Conservation (phyloP, 2,797 vertebrate genomes). For the Simalia tracyae region DNA sequence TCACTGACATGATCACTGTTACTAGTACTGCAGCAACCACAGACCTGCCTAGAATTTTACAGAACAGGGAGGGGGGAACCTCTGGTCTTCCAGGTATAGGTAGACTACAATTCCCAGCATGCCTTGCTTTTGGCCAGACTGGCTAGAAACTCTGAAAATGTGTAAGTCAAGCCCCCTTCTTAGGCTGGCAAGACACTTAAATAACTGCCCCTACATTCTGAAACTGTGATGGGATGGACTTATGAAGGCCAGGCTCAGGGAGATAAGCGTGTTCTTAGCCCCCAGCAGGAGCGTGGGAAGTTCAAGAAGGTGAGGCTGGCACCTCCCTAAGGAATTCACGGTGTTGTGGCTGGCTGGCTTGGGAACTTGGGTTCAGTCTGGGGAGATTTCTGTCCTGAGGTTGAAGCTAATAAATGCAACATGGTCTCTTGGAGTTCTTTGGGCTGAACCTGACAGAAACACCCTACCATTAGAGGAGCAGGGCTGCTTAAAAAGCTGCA, state of each 20-base stretch:
- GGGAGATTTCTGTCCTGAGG: no score
- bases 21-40: neutral
- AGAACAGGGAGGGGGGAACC: neutral
- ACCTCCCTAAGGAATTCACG: no score
- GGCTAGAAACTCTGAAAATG: neutral
- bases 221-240: no score
- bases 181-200: neutral
- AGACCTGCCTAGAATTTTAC: neutral
- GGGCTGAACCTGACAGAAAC: no score
- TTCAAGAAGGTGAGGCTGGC: no score
- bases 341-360: no score
- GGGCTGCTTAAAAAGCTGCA: neutral
- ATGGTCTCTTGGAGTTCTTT: no score
- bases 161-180: neutral
- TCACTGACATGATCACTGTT: neutral
- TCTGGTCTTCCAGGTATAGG: neutral
- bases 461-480: neutral
- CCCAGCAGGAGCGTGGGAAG: no score
- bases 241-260: no score
- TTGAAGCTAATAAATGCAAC: no score
- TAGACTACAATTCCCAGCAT: neutral
- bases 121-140: neutral
- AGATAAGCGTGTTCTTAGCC: no score
- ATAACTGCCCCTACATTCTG: neutral
- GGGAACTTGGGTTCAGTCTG: no score